These are phyloP conservation scores for Aplochiton taeniatus DNA, from an alignment of 2,797 vertebrate genomes.

Conservation along the genomic window DNA sequence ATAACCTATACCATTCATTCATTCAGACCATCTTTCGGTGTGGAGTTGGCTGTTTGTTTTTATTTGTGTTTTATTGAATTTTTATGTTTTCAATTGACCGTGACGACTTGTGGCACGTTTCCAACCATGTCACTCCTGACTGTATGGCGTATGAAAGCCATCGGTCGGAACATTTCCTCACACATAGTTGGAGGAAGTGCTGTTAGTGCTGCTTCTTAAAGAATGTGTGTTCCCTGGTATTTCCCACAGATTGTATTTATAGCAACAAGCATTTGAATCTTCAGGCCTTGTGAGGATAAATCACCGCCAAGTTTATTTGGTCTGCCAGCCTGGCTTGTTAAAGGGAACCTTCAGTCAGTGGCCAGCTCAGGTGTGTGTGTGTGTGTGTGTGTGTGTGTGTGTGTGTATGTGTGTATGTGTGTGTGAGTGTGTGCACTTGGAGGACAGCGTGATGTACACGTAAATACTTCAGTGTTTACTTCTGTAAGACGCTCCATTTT, in stretches of 20 bases:
- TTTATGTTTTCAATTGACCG: no score
- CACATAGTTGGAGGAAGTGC: conserved; percentile 19
- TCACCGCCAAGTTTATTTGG: conserved; percentile 47
- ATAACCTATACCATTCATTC: no score
- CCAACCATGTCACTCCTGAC: conserved; percentile 24
- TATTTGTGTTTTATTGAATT: no score
- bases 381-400: conserved; percentile 6
- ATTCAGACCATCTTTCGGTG: no score
- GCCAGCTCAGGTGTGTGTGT: conserved; percentile 31
- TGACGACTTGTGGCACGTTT: conserved; percentile 21
- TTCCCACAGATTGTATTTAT: conserved; percentile 16
- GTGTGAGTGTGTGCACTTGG: no score
- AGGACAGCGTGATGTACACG: no score
- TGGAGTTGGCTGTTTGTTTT: no score
- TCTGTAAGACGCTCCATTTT: no score
- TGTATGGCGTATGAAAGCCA: conserved; percentile 16
- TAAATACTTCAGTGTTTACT: no score
- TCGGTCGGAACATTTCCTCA: conserved; percentile 35
- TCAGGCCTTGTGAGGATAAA: conserved; percentile 30
- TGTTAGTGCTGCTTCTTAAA: conserved; percentile 30
- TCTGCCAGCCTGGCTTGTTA: conserved; percentile 43
- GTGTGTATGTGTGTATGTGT: no score
- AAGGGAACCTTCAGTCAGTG: conserved; percentile 39
- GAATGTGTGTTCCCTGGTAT: conserved; percentile 36
- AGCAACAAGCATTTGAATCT: conserved; percentile 38